phyloP scores from a whole-genome alignment of 2,797 vertebrate species.

The Myotis planiceps region DNA sequence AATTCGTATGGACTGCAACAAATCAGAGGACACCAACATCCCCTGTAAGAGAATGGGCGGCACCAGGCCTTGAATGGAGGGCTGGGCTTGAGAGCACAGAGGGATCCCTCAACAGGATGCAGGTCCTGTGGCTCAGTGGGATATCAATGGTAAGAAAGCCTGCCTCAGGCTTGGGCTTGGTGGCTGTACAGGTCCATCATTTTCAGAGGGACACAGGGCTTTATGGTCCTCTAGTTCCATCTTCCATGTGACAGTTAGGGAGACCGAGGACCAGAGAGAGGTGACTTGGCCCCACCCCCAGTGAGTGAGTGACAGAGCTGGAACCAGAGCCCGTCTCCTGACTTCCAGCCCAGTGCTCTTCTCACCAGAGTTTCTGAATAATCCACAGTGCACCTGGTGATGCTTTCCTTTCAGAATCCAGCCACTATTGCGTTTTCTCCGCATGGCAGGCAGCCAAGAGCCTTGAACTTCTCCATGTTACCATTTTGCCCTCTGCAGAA shows the following conservation, averaged over 20 bases:
- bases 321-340: conserved; percentile 28
- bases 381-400: conserved; percentile 65
- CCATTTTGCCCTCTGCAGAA: conserved; percentile 75
- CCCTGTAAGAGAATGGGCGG: neutral
- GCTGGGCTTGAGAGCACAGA: neutral
- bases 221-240: neutral
- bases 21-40: neutral
- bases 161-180: rapidly evolving
- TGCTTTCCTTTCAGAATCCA: conserved; percentile 65
- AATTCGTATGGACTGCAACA: neutral
- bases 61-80: neutral
- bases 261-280: neutral
- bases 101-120: neutral
- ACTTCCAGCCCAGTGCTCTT: conserved; percentile 1
- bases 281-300: neutral
- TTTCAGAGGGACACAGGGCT: neutral
- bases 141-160: neutral
- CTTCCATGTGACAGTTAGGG: neutral
- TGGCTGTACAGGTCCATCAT: neutral
- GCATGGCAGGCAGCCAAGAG: conserved; percentile 72
- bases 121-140: neutral
- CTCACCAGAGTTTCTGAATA: conserved; percentile 50
- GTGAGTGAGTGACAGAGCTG: neutral
- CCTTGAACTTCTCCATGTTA: conserved; percentile 72
- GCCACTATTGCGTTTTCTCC: conserved; percentile 56